These are phyloP conservation scores for Sebastes dallii DNA, from an alignment of 2,797 vertebrate species.

Conservation along the genomic window DNA sequence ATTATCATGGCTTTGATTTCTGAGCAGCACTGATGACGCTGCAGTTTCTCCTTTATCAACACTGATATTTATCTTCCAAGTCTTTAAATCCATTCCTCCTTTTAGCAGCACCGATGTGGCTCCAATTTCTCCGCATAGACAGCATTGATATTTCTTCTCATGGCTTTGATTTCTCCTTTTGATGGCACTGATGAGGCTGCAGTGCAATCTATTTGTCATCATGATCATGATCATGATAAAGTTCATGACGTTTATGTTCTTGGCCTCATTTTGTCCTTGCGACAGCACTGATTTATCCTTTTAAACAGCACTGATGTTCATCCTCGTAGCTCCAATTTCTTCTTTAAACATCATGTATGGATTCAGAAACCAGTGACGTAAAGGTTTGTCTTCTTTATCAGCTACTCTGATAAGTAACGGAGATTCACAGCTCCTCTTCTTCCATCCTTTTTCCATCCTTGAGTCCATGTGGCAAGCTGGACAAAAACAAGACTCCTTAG, in stretches of 20 bases:
- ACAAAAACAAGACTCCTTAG: neutral
- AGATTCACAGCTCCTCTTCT: neutral
- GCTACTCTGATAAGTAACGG: neutral
- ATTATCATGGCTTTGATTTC: neutral
- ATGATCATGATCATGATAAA: too few species aligned
- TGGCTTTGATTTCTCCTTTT: neutral
- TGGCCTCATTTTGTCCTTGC: neutral
- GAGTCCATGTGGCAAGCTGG: neutral
- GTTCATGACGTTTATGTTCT: neutral
- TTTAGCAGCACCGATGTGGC: neutral
- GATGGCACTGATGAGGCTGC: too few species aligned
- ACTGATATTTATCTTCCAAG: too few species aligned
- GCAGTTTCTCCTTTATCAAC: too few species aligned
- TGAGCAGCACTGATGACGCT: neutral
- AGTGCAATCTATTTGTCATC: neutral
- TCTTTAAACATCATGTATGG: neutral
- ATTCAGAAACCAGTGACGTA: too few species aligned
- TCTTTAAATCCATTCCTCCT: neutral
- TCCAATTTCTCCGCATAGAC: too few species aligned
- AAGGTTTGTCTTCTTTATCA: neutral
- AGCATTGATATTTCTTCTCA: neutral
- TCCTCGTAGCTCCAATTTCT: neutral
- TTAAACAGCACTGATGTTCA: neutral
- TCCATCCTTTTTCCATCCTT: too few species aligned
- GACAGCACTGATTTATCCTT: neutral